Evolutionary conservation across 2,797 vertebrate species (phyloP), one percentile per base, ranked within the genome.

Genomic region (Bradypus variegatus): DNA sequence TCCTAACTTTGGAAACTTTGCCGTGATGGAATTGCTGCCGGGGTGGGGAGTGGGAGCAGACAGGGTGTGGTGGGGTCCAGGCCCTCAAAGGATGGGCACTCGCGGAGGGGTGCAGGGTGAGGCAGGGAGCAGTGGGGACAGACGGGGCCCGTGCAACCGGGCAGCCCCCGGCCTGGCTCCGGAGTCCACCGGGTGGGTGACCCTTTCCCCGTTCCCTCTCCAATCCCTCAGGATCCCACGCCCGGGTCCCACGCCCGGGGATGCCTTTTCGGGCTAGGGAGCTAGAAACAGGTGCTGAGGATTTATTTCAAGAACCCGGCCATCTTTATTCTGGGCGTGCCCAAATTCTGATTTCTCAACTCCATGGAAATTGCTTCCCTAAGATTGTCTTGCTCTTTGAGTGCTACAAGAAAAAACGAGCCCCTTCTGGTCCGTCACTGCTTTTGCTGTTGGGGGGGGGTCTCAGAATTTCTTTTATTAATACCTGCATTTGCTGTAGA

Each of bases 1-100:
- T 96, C 97, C 96, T 97, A 94, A 96, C 96, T 97, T 96, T 96
- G 95, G 94, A 94, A 96, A 96, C 96, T 96, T 96, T 1, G 65
- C 93, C 36, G 93, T 96, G 91, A 94, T 92, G 83, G 95, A 95
- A 91, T 94, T n/a, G 14, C 92, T 60, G 95, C 18, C 0, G 65
- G 92, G 89, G 75, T 16, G 81, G 6, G 79, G 76, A 95, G 85
- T 23, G 31, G 73, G 95, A 0, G 8, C 2, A 67, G 85, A 77
- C 62, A 64, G 89, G 92, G 38, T 45, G 83, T 60, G n/a, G 67
- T 23, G 0, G 62, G 25, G 38, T 67, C n/a, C 38, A 8, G 31
- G n/a, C 29, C 58, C 12, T 1, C 1, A 53, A 33, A 23, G n/a
- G 53, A 55, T 55, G 18, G 19, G 53, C 53, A 55, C 18, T 14